Evolutionary conservation across 2,888 invertebrate species (phyloP).

Genomic region (Chymomyza fuscimana): DNA sequence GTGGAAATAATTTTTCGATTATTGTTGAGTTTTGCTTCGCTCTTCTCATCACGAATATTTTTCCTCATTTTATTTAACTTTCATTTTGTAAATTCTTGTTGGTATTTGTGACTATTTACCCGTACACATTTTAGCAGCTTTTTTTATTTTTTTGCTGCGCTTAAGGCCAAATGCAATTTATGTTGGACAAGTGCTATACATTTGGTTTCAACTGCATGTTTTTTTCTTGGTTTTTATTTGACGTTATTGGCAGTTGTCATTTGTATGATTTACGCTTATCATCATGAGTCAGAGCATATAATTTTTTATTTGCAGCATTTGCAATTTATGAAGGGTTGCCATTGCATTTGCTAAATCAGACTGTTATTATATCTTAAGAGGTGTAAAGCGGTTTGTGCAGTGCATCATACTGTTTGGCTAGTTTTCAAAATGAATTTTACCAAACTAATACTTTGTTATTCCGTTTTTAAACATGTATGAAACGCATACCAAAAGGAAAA

Average conservation of each 20-base stretch:
- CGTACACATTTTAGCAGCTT: constrained; percentile 15
- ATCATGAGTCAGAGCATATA: constrained; percentile 50
- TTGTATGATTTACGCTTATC: constrained; percentile 66
- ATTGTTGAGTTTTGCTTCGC: constrained; percentile 65
- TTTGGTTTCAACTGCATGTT: constrained; percentile 18
- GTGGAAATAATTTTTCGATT: constrained; percentile 68
- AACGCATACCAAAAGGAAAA: no score
- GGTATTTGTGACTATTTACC: constrained; percentile 68
- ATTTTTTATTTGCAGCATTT: constrained; percentile 38
- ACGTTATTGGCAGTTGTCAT: constrained; percentile 25
- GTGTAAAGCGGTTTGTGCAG: not conserved
- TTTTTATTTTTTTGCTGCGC: constrained; percentile 24
- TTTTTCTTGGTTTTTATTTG: constrained; percentile 9
- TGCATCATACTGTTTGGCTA: not conserved
- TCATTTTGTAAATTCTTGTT: constrained; percentile 34
- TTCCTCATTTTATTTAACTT: not conserved
- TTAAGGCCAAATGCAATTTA: constrained; percentile 70
- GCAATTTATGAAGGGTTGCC: no score
- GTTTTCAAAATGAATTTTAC: not conserved
- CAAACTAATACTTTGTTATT: no score
- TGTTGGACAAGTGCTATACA: constrained; percentile 52
- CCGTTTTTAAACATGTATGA: no score
- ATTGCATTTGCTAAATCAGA: no score
- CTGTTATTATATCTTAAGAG: no score
- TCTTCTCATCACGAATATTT: not conserved